Conservation (phyloP, 2,888 invertebrate species). For the Deilephila porcellus region DNA sequence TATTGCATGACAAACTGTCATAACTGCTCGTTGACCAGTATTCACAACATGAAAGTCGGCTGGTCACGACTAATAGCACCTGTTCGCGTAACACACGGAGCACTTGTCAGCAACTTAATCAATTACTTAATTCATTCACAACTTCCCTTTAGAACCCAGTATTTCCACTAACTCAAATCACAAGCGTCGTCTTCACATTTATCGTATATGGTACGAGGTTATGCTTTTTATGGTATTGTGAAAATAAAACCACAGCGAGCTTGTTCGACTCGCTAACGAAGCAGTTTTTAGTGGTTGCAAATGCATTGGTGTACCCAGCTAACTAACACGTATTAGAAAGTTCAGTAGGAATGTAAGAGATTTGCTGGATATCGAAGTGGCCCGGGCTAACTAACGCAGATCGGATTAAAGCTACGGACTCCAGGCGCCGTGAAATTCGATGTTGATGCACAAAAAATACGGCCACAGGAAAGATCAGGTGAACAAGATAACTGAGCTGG, state of each 20-base stretch:
- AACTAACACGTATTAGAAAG: conserved; percentile 19
- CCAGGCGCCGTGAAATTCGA: conserved; percentile 27
- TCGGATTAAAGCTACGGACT: conserved; percentile 9
- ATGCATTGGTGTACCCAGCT: conserved; percentile 17
- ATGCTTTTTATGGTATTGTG: conserved; percentile 21
- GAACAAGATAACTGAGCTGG: not conserved
- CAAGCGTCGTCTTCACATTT: not conserved
- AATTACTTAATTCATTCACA: not conserved
- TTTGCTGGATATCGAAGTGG: conserved; percentile 12
- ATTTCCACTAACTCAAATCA: not conserved
- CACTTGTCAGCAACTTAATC: not conserved
- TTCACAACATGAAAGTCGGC: too few species aligned
- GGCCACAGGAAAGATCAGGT: not conserved
- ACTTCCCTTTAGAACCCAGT: not conserved
- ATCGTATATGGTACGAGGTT: not conserved
- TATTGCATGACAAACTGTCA: too few species aligned
- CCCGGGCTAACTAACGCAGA: conserved; percentile 8
- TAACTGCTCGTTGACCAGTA: too few species aligned
- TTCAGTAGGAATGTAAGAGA: conserved; percentile 18
- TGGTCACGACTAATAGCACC: not conserved
- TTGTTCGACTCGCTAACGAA: conserved; percentile 21
- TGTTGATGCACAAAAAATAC: conserved; percentile 6
- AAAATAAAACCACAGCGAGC: conserved; percentile 21
- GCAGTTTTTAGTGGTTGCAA: conserved; percentile 25
- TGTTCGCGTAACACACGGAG: not conserved